Evolutionary conservation across 2,113 vertebrate species (phyloP).

Genomic region (Pygoscelis antarcticus): DNA sequence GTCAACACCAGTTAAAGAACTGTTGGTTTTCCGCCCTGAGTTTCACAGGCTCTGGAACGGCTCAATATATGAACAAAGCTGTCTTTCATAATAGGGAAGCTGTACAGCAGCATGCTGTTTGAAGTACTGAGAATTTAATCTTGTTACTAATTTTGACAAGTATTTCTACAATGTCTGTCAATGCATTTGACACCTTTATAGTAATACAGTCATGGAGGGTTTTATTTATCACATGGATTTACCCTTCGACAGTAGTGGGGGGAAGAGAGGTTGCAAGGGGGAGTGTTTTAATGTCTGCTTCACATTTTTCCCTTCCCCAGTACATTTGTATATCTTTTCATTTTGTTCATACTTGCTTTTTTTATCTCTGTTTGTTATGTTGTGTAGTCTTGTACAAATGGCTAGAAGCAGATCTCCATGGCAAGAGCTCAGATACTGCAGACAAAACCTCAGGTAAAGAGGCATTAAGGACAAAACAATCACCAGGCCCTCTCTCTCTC

Average conservation of each 20-base stretch:
- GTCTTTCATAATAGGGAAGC: background rate
- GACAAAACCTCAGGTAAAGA: slow-evolving; percentile 86
- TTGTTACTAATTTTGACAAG: slow-evolving; percentile 57
- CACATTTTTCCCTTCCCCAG: slow-evolving; percentile 26
- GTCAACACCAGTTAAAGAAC: background rate
- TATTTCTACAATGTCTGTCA: slow-evolving; percentile 5
- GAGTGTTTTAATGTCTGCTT: slow-evolving; percentile 36
- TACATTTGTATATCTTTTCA: slow-evolving; percentile 25
- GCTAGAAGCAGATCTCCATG: slow-evolving; percentile 92
- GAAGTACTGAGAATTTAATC: slow-evolving; percentile 47
- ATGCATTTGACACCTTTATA: background rate
- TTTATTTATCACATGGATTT: background rate
- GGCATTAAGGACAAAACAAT: slow-evolving; percentile 25
- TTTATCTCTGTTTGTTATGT: slow-evolving; percentile 83
- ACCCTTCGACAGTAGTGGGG: background rate
- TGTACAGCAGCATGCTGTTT: background rate
- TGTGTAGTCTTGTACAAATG: slow-evolving; percentile 93
- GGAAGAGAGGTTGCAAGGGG: background rate
- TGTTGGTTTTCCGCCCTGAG: background rate
- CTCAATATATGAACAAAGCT: background rate
- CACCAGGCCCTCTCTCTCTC: background rate
- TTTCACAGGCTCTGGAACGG: background rate
- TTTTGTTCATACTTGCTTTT: slow-evolving; percentile 77
- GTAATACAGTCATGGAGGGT: background rate
- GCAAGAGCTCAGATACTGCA: slow-evolving; percentile 84